phyloP scores from a whole-genome alignment of 35 echinoderm and acorn worm species.

The Lytechinus variegatus region DNA sequence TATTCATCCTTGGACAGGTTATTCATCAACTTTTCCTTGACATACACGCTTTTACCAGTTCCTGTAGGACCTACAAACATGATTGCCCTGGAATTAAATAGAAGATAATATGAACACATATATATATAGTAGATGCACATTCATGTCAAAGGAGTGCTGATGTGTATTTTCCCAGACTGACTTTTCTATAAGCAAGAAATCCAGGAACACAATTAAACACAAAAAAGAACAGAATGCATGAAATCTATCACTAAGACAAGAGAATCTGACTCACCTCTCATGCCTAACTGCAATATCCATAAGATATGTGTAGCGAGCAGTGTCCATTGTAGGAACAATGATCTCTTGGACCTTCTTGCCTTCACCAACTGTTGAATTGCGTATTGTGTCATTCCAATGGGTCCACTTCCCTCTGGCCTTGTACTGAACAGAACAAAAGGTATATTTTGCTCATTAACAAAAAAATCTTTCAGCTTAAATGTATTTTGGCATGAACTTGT shows the following conservation, averaged over 20 bases:
- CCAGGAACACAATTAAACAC: too few relatives aligned
- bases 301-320: slow-evolving; percentile 90
- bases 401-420: slow-evolving; percentile 97
- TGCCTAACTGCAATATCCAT: slow-evolving; percentile 96
- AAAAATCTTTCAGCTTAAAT: too few relatives aligned
- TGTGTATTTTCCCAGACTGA: neutral
- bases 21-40: slow-evolving; percentile 99
- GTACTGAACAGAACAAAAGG: slow-evolving; percentile 58
- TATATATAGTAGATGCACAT: neutral
- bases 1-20: slow-evolving; percentile 96
- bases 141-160: neutral
- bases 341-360: slow-evolving; percentile 92
- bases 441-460: neutral
- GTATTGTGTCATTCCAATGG: slow-evolving; percentile 94
- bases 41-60: slow-evolving; percentile 99
- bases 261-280: slow-evolving; percentile 71
- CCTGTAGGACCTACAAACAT: slow-evolving; percentile 97
- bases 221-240: neutral
- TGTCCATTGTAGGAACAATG: slow-evolving; percentile 98
- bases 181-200: too few relatives aligned
- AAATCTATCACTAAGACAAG: neutral
- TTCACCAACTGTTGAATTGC: slow-evolving; percentile 57
- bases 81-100: slow-evolving; percentile 68
- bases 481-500: too few relatives aligned
- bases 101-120: neutral